phyloP scores from a whole-genome alignment of 2,113 vertebrate genomes.

The Austrofundulus limnaeus region DNA sequence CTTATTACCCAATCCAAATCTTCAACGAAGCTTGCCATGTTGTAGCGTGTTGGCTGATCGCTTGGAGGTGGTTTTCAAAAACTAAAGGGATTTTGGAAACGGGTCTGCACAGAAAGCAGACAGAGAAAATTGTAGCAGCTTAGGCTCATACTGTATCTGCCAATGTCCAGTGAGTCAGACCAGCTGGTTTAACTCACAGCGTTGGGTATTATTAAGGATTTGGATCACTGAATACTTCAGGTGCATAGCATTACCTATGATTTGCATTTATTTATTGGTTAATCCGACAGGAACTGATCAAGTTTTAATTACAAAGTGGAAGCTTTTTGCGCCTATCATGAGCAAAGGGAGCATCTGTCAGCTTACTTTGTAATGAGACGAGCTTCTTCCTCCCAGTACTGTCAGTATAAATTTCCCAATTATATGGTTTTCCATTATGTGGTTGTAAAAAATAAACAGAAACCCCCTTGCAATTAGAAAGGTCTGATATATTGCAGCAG shows the following conservation, averaged over 20 bases:
- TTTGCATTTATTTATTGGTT: constrained; percentile 19
- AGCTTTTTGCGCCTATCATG: constrained; percentile 25
- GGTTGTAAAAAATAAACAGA: constrained; percentile 17
- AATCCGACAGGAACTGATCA: constrained; percentile 21
- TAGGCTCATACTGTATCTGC: background rate
- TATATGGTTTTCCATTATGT: background rate
- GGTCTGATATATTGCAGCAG: constrained; percentile 21
- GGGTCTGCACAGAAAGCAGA: background rate
- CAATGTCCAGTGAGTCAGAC: background rate
- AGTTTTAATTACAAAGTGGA: constrained; percentile 14
- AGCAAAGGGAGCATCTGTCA: constrained; percentile 38
- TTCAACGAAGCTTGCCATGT: background rate
- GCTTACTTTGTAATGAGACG: constrained; percentile 39
- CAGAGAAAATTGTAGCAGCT: background rate
- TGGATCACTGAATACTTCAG: background rate
- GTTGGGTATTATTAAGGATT: background rate
- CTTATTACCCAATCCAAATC: background rate
- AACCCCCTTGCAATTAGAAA: constrained; percentile 14
- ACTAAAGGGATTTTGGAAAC: background rate
- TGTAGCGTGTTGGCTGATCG: background rate
- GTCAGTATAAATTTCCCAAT: constrained; percentile 34
- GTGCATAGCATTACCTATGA: constrained; percentile 5
- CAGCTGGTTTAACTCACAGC: background rate
- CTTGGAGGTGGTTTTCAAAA: constrained; percentile 3
- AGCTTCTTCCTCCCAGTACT: constrained; percentile 48